Evolutionary conservation across 2,797 vertebrate genomes (phyloP), one percentile per base, ranked within the genome.

Genomic region (Hypotaenidia philippensis): DNA sequence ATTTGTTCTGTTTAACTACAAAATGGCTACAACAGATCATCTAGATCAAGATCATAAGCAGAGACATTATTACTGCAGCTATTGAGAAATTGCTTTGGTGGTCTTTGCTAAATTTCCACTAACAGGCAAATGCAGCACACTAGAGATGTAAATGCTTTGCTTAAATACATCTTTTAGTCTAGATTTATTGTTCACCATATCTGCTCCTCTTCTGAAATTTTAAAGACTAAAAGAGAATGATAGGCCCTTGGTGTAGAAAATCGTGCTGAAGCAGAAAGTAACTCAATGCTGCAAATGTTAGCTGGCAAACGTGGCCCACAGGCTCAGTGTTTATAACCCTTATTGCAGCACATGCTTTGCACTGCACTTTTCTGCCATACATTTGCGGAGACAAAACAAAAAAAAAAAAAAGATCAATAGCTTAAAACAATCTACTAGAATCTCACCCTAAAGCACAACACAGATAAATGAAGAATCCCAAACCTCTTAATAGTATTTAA

Each of bases 271-370:
- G 72, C 44, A 94, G 84, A 91, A 87, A 79, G 55, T 59, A 95
- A 71, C 49, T 68, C 45, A 47, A 22, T 8, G 27, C 21, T 71
- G 85, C 59, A 94, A 93, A 94, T 55, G 82, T 90, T 90, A 17
- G n/a, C 83, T 86, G 56, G 87, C 60, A 95, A 91, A 68, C 17
- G 11, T 41, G 52, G 94, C 68, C 85, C 90, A 90, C 4, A 4
- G 87, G 66, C 90, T 84, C 82, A 17, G 32, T 22, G 66, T 93
- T 96, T 92, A 92, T 92, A 92, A 60, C 64, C 41, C 59, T 82
- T 50, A 78, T 32, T 85, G 60, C 90, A 95, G 74, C 18, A 81
- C 40, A 21, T 56, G 36, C 61, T 89, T 85, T 93, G 52, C 36
- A 86, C 55, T 78, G 50, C 63, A 69, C 25, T 96, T 85, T 80